Base-by-base conservation (phyloP, 2,888 invertebrate species). In the Globia sparganii region DNA sequence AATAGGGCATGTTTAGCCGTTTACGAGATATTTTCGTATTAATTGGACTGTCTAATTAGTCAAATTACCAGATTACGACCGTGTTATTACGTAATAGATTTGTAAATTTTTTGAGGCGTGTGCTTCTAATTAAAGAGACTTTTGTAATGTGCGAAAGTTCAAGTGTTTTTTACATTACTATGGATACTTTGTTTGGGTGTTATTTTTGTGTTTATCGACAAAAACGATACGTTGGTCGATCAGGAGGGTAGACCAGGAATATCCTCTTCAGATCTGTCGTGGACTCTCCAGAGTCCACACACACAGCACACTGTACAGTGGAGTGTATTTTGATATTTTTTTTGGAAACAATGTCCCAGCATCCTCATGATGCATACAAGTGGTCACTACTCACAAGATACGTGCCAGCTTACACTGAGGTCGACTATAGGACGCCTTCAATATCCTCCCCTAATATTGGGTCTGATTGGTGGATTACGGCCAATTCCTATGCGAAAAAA, bases 11-110 rank as follows among this genome's bases (percentile, higher is more conserved):
- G 73, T 75, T 77, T 49, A 78, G 73, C 69, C 69, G 65, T 84
- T 88, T 56, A 77, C 56, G 61, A 66, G 73, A 74, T 74, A 81
- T 83, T 88, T 75, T 83, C 74, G 49, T 80, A 81, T 83, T 88
- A 85, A 87, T 88, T 88, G 77, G 81, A 71, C 58, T 40, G 61
- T 64, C 71, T 88, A 81, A 88, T 88, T 83, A 86, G 80, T 69
- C 66, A 65, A 83, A 85, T 80, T 78, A 77, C 34, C 31, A 61
- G 68, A 82, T 86, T 80, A 84, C 46, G 72, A 59, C 37, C 43
- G 28, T 70, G 59, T 78, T 86, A 81, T 73, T 69, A 62, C 40
- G 25, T 70, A 56, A 77, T 59, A n/a, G 37, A 37, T 77, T 56
- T 59, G 18, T 71, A 34, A 49, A n/a, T 58, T 62, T 64, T 58